Percentiles rank a stretch among this genome's conserved stretches.
Evolutionary conservation across 2,888 invertebrate species (phyloP).

Genomic region (Papilio demoleus): DNA sequence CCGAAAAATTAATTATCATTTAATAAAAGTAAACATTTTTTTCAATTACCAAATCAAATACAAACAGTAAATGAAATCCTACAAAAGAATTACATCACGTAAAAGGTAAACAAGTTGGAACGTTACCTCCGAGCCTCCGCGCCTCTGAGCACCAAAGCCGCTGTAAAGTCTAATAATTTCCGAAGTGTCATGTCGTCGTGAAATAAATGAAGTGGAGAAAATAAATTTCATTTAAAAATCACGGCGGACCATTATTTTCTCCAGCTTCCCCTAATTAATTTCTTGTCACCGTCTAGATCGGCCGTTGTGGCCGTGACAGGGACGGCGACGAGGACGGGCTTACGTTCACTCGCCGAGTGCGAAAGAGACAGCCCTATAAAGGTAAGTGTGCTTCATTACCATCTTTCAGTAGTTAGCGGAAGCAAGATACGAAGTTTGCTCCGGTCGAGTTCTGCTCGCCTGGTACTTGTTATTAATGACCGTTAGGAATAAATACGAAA

Average conservation of each 20-base stretch:
- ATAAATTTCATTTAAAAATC: slow-evolving; percentile 83
- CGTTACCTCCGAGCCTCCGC: slow-evolving; percentile 55
- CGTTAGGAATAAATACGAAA: slow-evolving; percentile 59
- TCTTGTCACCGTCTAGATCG: slow-evolving; percentile 81
- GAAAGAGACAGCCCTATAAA: slow-evolving; percentile 61
- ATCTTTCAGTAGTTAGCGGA: slow-evolving; percentile 79
- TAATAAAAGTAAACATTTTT: slow-evolving; percentile 18
- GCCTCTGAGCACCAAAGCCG: slow-evolving; percentile 59
- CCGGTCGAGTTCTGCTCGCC: slow-evolving; percentile 69
- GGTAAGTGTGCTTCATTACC: slow-evolving; percentile 79
- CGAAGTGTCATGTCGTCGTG: slow-evolving; percentile 79
- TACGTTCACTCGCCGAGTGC: slow-evolving; percentile 42
- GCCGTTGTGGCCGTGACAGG: slow-evolving; percentile 78
- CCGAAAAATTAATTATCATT: background rate
- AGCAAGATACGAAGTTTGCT: slow-evolving; percentile 75
- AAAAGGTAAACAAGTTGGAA: slow-evolving; percentile 68
- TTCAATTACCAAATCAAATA: slow-evolving; percentile 36
- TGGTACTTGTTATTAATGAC: slow-evolving; percentile 74
- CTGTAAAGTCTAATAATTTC: slow-evolving; percentile 78
- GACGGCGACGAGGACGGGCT: slow-evolving; percentile 57
- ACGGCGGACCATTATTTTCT: slow-evolving; percentile 81
- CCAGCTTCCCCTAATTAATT: slow-evolving; percentile 82
- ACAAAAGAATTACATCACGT: slow-evolving; percentile 48
- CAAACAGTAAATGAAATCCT: slow-evolving; percentile 36
- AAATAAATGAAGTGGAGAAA: slow-evolving; percentile 82